Evolutionary conservation across 2,113 vertebrate genomes (phyloP), one percentile per base, ranked within the genome.

Genomic region (Sprattus sprattus): DNA sequence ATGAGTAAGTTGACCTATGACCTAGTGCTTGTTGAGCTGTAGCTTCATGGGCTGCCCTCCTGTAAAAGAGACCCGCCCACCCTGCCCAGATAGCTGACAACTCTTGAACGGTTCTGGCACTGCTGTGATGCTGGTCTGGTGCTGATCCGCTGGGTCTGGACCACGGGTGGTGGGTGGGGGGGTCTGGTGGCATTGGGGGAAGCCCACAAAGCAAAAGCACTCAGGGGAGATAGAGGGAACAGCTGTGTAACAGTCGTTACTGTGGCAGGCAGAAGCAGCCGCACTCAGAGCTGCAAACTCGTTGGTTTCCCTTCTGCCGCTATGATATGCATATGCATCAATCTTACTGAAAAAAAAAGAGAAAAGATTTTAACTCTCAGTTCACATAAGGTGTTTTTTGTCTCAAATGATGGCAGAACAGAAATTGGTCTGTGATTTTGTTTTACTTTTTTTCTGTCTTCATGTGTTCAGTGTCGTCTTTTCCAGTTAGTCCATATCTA

Each of bases 211-310:
- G 44, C 32, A 4, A n/a, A 85, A 60, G 75, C 82, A 67, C 83
- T 86, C 86, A 85, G 88, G 86, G 44, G 75, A 81, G 49, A 82
- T 44, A 67, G 52, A 83, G 28, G 28, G 81, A 81, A 46, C 81
- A 83, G 71, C 71, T 78, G 7, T 64, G 71, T 78, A 11, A 78
- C 71, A 39, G n/a, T 85, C 50, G 32, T 85, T 75, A 82, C 67
- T 39, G 64, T 46, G 18, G 85, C 82, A 64, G 82, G 52, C 64
- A 71, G 82, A 84, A 85, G 71, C 60, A 86, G 67, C 52, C 3
- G 81, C 81, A n/a, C 20, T 45, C 82, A 67, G 82, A 81, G 45
- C 49, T 32, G 11, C 32, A 10, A 64, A 84, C 22, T 39, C 39
- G 50, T 50, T 85, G 71, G 83, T 15, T 16, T 49, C 22, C 80